phyloP scores from a whole-genome alignment of 1,140 invertebrate species.

The Helicoverpa zea region DNA sequence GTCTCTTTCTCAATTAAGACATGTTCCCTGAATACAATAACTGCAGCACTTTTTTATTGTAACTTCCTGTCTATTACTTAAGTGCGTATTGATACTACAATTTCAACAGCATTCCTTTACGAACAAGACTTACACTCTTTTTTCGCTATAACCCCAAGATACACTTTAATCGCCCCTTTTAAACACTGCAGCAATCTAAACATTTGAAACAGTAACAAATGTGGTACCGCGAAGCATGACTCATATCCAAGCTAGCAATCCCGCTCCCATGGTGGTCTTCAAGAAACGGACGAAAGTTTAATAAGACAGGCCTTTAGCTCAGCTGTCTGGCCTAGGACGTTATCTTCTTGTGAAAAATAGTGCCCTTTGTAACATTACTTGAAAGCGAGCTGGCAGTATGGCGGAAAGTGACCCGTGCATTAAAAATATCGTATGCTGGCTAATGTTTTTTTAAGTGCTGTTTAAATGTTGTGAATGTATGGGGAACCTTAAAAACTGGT shows the following conservation, averaged over 20 bases:
- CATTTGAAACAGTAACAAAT: slow-evolving; percentile 80
- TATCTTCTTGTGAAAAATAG: slow-evolving; percentile 81
- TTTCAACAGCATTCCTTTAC: neutral
- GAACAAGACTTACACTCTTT: neutral
- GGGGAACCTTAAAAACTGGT: neutral
- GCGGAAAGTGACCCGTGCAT: slow-evolving; percentile 36
- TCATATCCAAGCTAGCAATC: slow-evolving; percentile 71
- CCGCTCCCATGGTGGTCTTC: slow-evolving; percentile 76
- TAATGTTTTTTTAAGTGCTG: slow-evolving; percentile 14
- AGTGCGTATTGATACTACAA: too few relatives aligned
- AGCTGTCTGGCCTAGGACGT: slow-evolving; percentile 72
- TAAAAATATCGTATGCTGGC: slow-evolving; percentile 37
- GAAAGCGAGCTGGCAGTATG: slow-evolving; percentile 52
- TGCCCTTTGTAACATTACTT: slow-evolving; percentile 72
- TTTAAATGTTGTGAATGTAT: slow-evolving; percentile 14
- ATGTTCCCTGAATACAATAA: too few relatives aligned
- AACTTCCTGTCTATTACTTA: too few relatives aligned
- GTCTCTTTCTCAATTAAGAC: too few relatives aligned
- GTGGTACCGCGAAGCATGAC: slow-evolving; percentile 68
- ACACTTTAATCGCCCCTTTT: slow-evolving; percentile 16
- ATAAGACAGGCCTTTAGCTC: slow-evolving; percentile 77
- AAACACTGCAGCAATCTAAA: slow-evolving; percentile 59
- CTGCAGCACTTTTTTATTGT: too few relatives aligned
- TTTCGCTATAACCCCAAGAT: slow-evolving; percentile 29
- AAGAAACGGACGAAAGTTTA: slow-evolving; percentile 73